Evolutionary conservation across 2,797 vertebrate genomes (phyloP), one percentile per base, ranked within the genome.

Genomic region (Myotis myotis): DNA sequence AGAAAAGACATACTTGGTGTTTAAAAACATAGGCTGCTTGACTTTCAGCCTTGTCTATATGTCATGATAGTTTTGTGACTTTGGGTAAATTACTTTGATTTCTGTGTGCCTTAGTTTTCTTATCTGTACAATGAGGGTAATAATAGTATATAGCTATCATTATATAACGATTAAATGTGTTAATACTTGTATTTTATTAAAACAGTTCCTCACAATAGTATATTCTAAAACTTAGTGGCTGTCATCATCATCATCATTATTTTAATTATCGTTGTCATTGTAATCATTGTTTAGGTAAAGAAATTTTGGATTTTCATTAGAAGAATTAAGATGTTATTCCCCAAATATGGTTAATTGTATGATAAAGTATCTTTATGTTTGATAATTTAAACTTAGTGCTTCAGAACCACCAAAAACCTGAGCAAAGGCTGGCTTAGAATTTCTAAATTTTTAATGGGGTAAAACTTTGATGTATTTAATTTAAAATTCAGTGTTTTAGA

Each of bases 281-380:
- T 88, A 62, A 88, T 91, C 23, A 38, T 57, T 90, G 57, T 72
- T 87, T 20, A 79, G 66, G 23, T 92, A 60, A 71, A 92, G 41
- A 95, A 79, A 20, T n/a, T 93, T 83, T 44, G 3, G 70, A 28
- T 75, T 87, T 92, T 85, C 16, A 81, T 87, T 41, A 81, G 49
- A 53, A 87, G 53, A 92, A 66, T 80, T 95, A 57, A 68, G 30
- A 89, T 90, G 76, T 84, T 66, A 6, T 6, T 87, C 20, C 41
- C 71, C 41, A 78, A 91, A 86, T 94, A 33, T 71, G 4, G 64
- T 80, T 79, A 60, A 93, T 85, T 51, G 2, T 33, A n/a, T 89
- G 17, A 53, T 30, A 80, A 76, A 82, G 4, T 16, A 47, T 70
- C 12, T 78, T 93, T 6, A 23, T 60, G 28, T 72, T 87, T 92